Evolutionary conservation across 2,888 invertebrate genomes (phyloP).

Genomic region (Heliconius cydno): DNA sequence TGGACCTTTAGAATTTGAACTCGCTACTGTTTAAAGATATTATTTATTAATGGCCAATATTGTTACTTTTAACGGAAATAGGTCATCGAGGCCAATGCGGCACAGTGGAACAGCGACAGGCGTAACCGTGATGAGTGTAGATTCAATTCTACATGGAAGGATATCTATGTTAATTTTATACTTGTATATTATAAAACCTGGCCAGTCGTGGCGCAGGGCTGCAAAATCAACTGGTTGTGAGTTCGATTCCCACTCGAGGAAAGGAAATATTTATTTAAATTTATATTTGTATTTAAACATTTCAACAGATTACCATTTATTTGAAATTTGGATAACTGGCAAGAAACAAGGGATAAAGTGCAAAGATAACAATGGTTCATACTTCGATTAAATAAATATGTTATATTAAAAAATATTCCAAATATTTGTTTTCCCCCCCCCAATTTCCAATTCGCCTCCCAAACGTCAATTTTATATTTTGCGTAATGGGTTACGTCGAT

Average conservation of each 20-base stretch:
- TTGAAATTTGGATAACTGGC: no score
- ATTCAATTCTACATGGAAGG: background rate
- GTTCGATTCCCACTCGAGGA: background rate
- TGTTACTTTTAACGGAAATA: background rate
- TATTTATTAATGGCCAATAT: slow-evolving; percentile 1
- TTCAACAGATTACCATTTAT: no score
- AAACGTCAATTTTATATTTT: background rate
- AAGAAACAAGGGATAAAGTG: no score
- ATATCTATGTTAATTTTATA: no score
- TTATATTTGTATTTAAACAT: background rate
- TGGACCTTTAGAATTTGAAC: background rate
- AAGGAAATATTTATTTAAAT: background rate
- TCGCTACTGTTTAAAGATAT: background rate
- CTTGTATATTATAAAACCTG: no score
- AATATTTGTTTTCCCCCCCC: no score
- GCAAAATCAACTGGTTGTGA: background rate
- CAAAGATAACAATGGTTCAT: no score
- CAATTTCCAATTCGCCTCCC: no score
- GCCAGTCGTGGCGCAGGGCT: background rate
- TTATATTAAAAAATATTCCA: no score
- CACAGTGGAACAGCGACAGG: background rate
- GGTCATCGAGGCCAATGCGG: background rate
- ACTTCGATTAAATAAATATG: no score
- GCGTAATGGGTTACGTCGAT: background rate
- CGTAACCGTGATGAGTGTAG: background rate